A percentile compares a stretch with the other conserved stretches of the same genome.
phyloP scores from a whole-genome alignment of 2,797 vertebrate species.

The Hylomyscus alleni region DNA sequence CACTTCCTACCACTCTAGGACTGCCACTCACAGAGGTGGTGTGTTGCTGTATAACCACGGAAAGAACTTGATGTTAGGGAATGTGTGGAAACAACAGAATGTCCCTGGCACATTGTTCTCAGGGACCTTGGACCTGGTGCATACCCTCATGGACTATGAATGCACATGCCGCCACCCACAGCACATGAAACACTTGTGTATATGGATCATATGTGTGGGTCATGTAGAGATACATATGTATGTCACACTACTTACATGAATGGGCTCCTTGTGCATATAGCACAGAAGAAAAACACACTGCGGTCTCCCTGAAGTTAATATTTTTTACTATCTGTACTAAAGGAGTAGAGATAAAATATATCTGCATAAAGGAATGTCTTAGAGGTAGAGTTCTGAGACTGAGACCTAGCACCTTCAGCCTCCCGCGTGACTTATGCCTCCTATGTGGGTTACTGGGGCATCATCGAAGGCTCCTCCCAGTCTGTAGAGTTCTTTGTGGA shows the following conservation, averaged over 20 bases:
- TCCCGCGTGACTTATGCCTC: too few species aligned
- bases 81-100: background rate
- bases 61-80: too few species aligned
- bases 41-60: accelerated
- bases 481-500: background rate
- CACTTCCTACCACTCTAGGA: background rate
- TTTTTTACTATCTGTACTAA: background rate
- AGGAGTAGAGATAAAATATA: too few species aligned
- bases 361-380: background rate
- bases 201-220: background rate
- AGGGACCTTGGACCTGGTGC: background rate
- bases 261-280: background rate
- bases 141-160: background rate
- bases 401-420: accelerated
- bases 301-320: background rate
- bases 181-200: background rate
- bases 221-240: background rate
- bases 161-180: background rate
- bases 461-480: accelerated
- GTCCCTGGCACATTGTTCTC: accelerated
- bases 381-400: background rate
- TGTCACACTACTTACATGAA: too few species aligned
- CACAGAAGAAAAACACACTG: background rate
- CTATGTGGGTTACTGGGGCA: accelerated
- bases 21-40: accelerated